Evolutionary conservation across 2,113 vertebrate genomes (phyloP), one percentile per base, ranked within the genome.

Genomic region (Antennarius striatus): DNA sequence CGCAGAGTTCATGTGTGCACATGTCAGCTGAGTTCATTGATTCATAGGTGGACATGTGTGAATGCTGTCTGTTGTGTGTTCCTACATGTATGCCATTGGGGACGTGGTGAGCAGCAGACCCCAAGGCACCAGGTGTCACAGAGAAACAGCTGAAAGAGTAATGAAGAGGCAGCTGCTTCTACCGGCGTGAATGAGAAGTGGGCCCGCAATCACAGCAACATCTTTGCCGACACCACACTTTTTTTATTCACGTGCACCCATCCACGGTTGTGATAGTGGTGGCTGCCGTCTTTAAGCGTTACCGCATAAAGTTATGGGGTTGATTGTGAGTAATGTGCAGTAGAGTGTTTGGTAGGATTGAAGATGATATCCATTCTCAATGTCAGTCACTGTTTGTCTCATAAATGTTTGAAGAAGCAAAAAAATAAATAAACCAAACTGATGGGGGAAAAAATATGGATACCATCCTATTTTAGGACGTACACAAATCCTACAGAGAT

Each of bases 81-180:
- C 48, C 53, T 78, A 73, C 40, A 17, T 61, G 58, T 69, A 55
- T 63, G 59, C 48, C 48, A 10, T 66, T 5, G 57, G 28, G 56
- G 47, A 39, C 48, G 63, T 59, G 59, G 53, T 45, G 60, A 73
- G 6, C 53, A 74, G 81, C 71, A 88, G 83, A 90, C 85, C 64
- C 51, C 17, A 17, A 62, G 86, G 87, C 85, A 88, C 86, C 86
- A 86, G 85, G 85, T 90, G 88, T 84, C 85, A 83, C 51, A 54
- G 55, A 59, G 69, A 85, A 86, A 86, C 86, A 91, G 89, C 88
- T 90, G 89, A 91, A 77, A 56, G 62, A 73, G 59, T 60, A 70
- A 50, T 53, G n/a, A 13, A 28, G 11, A 57, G 63, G 74, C 85
- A 90, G 84, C 86, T 88, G 84, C 75, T 85, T 73, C 71, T 81